Evolutionary conservation across 1,140 invertebrate species (phyloP), one percentile per base, ranked within the genome.

Genomic region (Lordiphosa clarofinis): DNA sequence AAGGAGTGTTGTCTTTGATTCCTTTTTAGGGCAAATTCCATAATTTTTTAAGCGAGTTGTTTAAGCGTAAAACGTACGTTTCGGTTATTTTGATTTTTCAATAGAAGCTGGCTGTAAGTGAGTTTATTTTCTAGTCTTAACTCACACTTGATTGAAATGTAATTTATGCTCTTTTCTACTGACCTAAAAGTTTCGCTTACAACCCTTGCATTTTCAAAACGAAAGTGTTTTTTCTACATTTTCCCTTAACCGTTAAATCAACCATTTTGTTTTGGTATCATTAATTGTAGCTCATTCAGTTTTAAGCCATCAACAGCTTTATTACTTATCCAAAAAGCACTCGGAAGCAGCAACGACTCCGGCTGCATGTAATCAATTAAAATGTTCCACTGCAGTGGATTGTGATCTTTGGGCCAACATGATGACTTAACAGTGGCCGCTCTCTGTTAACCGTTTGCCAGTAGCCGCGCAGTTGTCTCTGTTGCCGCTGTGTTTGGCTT

Each of bases 311-410:
- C 50, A 65, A 21, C 8, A 33, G 47, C 35, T 52, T 67, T 35
- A 67, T 57, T 21, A 44, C 40, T 44, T 10, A 31, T 42, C 35
- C 12, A 53, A 15, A 37, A 31, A 35, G 36, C 24, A 28, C 15
- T 58, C 40, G 64, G 63, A 68, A 68, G 48, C 21, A 42, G 42
- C 12, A 31, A 7, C 47, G 50, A 60, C 24, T 10, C n/a, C 21
- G 11, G 38, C 35, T 54, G 65, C 61, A 65, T 48, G 19, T 24
- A 12, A 24, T 48, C 49, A 60, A 69, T 69, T 69, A 69, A 68
- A 68, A 55, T 54, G 65, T 69, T 69, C 65, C 65, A 69, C 43
- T 60, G 65, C 64, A 69, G 65, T 37, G 52, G 28, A 60, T 55
- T 15, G 31, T 35, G 37, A 46, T 48, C 65, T 59, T 68, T 38